A percentile compares a stretch with the other conserved stretches of the same genome.
These are phyloP conservation scores for Dasyurus viverrinus DNA, from an alignment of 2,113 vertebrate species.

Conservation along the genomic window DNA sequence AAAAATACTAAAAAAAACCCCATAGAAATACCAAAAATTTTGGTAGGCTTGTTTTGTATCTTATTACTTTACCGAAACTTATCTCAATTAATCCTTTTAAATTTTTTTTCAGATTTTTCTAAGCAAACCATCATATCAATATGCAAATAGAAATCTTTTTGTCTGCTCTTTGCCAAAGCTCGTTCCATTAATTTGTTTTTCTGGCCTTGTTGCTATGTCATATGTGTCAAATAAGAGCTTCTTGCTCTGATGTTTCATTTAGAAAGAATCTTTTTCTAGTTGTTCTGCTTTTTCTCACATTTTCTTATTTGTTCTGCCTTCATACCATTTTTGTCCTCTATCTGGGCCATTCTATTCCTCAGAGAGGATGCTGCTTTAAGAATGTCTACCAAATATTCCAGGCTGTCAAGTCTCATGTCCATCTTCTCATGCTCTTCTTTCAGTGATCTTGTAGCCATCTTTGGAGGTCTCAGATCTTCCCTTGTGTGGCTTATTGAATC, in stretches of 20 bases:
- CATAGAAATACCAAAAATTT: not conserved
- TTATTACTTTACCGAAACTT: not conserved
- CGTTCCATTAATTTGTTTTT: not conserved
- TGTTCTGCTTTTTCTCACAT: not conserved
- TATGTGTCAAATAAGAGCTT: not conserved
- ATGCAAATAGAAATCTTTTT: not conserved
- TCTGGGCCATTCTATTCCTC: not conserved
- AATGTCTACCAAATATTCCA: not conserved
- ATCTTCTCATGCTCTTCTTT: not conserved
- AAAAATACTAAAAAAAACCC: not conserved
- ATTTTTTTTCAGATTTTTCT: not conserved
- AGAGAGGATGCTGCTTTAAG: not conserved
- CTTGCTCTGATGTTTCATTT: not conserved
- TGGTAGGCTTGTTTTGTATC: not conserved
- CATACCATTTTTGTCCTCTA: not conserved
- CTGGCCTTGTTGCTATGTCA: not conserved
- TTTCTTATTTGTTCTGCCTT: not conserved
- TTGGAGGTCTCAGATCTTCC: not conserved
- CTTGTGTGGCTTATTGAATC: not conserved
- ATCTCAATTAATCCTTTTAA: not conserved
- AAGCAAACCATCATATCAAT: not conserved
- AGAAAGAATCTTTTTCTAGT: not conserved
- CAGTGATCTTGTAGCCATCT: not conserved
- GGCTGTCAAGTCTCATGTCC: not conserved
- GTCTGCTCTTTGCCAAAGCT: not conserved